Evolutionary conservation across 1,140 invertebrate genomes (phyloP).

Genomic region (Parasteatoda tepidariorum): DNA sequence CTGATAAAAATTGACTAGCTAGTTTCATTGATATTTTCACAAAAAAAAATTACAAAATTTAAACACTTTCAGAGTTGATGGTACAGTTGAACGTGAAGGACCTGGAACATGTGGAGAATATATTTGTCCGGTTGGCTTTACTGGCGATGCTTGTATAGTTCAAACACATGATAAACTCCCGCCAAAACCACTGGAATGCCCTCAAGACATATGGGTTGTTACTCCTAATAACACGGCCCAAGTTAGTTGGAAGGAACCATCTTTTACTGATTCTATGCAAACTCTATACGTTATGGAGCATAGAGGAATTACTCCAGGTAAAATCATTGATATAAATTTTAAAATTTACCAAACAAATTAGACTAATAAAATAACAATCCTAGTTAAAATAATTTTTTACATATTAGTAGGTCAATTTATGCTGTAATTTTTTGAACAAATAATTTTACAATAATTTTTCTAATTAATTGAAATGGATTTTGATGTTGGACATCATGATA

Average conservation of each 20-base stretch:
- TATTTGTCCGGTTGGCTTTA: conserved; percentile 85
- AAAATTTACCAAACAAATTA: no score
- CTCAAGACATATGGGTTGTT: conserved; percentile 93
- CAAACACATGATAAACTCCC: conserved; percentile 86
- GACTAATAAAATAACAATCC: no score
- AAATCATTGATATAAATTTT: neutral
- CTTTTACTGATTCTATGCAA: conserved; percentile 88
- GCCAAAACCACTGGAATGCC: conserved; percentile 88
- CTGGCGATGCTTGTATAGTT: conserved; percentile 84
- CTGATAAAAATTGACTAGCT: no score
- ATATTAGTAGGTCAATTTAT: no score
- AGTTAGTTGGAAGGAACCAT: conserved; percentile 94
- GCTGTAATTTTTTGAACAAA: no score
- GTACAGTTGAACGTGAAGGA: conserved; percentile 90
- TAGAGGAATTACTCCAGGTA: conserved; percentile 86
- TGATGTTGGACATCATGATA: no score
- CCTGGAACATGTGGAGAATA: conserved; percentile 92
- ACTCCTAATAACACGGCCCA: conserved; percentile 90
- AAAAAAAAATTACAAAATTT: no score
- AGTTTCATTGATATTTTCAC: no score
- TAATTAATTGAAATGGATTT: no score
- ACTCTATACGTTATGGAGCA: conserved; percentile 82
- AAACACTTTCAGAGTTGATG: conserved; percentile 71
- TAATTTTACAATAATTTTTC: no score
- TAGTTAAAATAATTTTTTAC: no score